Percentiles rank a stretch among this genome's conserved stretches.
These are phyloP conservation scores for Coregonus sp. DNA, from an alignment of 2,797 vertebrate species.

Conservation along the genomic window DNA sequence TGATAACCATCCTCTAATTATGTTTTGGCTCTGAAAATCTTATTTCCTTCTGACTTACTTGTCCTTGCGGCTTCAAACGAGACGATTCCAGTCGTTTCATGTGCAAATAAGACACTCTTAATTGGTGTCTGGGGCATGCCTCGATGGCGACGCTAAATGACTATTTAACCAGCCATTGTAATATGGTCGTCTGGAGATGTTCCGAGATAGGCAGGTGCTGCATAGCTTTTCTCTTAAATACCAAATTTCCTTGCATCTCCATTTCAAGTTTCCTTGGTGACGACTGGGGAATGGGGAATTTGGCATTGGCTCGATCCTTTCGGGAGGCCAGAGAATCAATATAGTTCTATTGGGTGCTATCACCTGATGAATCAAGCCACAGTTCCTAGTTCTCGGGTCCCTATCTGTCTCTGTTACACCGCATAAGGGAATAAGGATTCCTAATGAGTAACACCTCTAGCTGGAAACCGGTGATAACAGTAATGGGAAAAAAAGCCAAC, in stretches of 20 bases:
- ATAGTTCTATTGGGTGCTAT: constrained; percentile 25
- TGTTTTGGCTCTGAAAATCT: constrained; percentile 24
- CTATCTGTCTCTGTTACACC: constrained; percentile 59
- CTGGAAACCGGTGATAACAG: constrained; percentile 67
- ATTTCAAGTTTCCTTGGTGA: constrained; percentile 28
- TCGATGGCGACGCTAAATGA: constrained; percentile 64
- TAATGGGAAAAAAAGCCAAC: constrained; percentile 48
- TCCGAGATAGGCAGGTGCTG: constrained; percentile 64
- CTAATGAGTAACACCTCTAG: constrained; percentile 51
- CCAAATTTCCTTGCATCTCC: constrained; percentile 39
- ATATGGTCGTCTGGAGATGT: constrained; percentile 61
- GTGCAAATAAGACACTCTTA: constrained; percentile 53
- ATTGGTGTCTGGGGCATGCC: constrained; percentile 51
- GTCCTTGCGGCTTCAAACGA: constrained; percentile 45
- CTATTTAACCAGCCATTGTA: constrained; percentile 68
- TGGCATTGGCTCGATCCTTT: constrained; percentile 18
- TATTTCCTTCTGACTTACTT: constrained; percentile 37
- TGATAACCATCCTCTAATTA: not conserved
- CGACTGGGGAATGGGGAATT: constrained; percentile 13
- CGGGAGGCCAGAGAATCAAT: not conserved
- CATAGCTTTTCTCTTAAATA: constrained; percentile 63
- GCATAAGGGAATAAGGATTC: constrained; percentile 57
- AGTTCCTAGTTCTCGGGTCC: constrained; percentile 16
- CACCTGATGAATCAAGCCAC: constrained; percentile 39
- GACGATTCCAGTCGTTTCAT: constrained; percentile 58